phyloP scores from a whole-genome alignment of 2,113 vertebrate genomes.

The Thamnaconus septentrionalis region DNA sequence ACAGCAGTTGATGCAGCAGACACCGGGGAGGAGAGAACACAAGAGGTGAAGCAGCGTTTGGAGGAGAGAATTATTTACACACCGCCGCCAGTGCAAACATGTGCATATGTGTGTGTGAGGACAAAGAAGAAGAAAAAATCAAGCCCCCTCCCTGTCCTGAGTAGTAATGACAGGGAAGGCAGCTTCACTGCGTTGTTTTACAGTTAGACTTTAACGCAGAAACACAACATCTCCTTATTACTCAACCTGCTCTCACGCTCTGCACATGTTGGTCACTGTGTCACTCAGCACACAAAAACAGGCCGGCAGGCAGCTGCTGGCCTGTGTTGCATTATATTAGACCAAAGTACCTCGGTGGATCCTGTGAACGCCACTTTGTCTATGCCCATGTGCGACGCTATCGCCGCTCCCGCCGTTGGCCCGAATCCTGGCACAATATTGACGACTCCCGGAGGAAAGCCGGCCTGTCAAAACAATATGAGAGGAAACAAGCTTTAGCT shows the following conservation, averaged over 20 bases:
- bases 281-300: slow-evolving; percentile 45
- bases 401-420: slow-evolving; percentile 92
- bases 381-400: slow-evolving; percentile 92
- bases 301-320: slow-evolving; percentile 30
- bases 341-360: slow-evolving; percentile 88
- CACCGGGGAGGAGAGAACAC: slow-evolving; percentile 1
- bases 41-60: slow-evolving; percentile 31
- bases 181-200: slow-evolving; percentile 57
- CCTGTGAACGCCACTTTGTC: slow-evolving; percentile 99
- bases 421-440: slow-evolving; percentile 99
- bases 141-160: slow-evolving; percentile 34
- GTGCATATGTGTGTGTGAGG: slow-evolving; percentile 47
- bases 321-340: slow-evolving; percentile 5
- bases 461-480: slow-evolving; percentile 88
- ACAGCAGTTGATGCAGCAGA: slow-evolving; percentile 7
- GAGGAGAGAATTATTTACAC: slow-evolving; percentile 41
- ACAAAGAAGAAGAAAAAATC: slow-evolving; percentile 19
- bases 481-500: slow-evolving; percentile 77
- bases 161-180: slow-evolving; percentile 63
- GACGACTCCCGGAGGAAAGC: slow-evolving; percentile 97
- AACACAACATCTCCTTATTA: slow-evolving; percentile 45
- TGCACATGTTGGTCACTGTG: slow-evolving; percentile 66
- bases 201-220: slow-evolving; percentile 55
- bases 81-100: slow-evolving; percentile 40
- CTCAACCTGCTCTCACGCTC: slow-evolving; percentile 32